Conservation (phyloP, 2,113 vertebrate species). For the Pandion haliaetus region DNA sequence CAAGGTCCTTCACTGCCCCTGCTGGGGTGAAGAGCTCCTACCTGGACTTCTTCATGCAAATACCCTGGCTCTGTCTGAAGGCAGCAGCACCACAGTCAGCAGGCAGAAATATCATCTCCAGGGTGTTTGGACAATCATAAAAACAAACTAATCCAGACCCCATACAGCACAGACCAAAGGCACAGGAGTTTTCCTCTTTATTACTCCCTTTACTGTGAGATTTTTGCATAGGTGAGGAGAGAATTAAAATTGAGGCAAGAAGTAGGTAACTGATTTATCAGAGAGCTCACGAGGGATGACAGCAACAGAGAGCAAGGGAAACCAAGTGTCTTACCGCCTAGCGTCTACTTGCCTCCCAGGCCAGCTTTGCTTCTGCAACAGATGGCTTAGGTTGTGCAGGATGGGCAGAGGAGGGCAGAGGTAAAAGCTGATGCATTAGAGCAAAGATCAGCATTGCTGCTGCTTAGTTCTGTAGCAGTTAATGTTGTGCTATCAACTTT, state of each 20-base stretch:
- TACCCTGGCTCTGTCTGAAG: neutral
- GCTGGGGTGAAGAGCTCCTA: neutral
- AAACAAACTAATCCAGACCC: neutral
- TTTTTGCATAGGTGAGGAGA: neutral
- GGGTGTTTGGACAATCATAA: neutral
- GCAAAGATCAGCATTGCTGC: neutral
- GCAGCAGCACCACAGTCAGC: neutral
- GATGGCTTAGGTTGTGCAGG: neutral
- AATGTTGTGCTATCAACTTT: neutral
- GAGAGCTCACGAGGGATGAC: neutral
- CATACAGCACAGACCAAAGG: neutral
- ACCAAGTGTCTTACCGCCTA: neutral
- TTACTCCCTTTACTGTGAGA: neutral
- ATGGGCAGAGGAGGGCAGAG: neutral
- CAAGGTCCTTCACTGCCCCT: neutral
- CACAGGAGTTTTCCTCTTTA: neutral
- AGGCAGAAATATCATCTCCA: neutral
- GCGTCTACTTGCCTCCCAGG: neutral
- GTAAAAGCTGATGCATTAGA: neutral
- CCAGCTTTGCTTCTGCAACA: neutral
- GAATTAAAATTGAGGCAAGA: neutral
- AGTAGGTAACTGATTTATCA: neutral
- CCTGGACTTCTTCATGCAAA: neutral
- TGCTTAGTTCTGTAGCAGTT: neutral
- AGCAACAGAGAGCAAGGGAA: neutral